Base-by-base conservation (phyloP, 2,888 invertebrate species). In the Ptychoptera albimana region DNA sequence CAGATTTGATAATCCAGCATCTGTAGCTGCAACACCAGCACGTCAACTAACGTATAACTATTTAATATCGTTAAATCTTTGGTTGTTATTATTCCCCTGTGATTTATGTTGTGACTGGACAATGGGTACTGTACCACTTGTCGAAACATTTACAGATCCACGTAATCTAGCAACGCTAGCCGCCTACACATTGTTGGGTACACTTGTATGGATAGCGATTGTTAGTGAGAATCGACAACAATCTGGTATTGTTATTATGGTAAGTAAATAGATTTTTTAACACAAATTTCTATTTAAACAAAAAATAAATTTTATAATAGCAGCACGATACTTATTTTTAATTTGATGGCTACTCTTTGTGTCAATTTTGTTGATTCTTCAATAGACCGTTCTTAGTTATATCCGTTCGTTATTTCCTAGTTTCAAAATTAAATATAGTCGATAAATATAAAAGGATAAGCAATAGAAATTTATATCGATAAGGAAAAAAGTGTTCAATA, bases 41-140 rank as follows among this genome's bases (percentile, higher is more conserved):
- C 73, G 92, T 49, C 93, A 94, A 60, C 69, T 96, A 47, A 92
- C 94, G 12, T 94, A 87, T 68, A 86, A 88, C 63, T 94, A 93
- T 68, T 73, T 96, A 52, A 79, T 91, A 49, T 83, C 88, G 43
- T 73, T 93, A 51, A 96, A 96, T 68, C 72, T 83, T 44, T 91
- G 91, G 86, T 71, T 96, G 51, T 70, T 96, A 51, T 72, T 93
- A 44, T 79, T 86, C 57, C 96, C 96, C 2, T 83, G 83, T 53
- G 78, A 85, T 53, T 72, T 96, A 45, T 94, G 94, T 68, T 94
- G 94, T 66, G 96, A 96, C 69, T 96, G 94, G 94, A 96, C 94
- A 39, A 96, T 96, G 96, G 94, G 89, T 43, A 91, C 91, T 8
- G 81, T 96, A 46, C 86, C 92, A 0, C 66, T 96, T 45, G 71